Percentiles rank a stretch among this genome's conserved stretches.
These are phyloP conservation scores for Micrasema minimum DNA, from an alignment of 1,140 invertebrate genomes.

Conservation along the genomic window DNA sequence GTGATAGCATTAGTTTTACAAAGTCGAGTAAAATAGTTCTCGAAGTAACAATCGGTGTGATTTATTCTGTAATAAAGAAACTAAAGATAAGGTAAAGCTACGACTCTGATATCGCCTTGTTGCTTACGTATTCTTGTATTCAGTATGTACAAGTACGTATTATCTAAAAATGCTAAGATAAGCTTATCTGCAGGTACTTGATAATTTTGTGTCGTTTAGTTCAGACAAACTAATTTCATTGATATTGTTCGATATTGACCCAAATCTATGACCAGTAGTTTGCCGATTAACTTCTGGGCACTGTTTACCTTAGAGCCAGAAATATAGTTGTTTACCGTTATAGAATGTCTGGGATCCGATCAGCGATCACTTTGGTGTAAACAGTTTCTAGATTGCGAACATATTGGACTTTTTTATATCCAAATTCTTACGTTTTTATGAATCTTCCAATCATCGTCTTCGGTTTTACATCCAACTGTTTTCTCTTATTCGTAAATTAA, in stretches of 20 bases:
- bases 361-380: no score
- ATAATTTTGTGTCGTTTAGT: slow-evolving; percentile 7
- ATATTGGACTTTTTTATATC: no score
- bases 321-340: no score
- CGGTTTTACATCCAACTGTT: no score
- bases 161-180: slow-evolving; percentile 33
- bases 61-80: slow-evolving; percentile 29
- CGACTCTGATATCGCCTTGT: slow-evolving; percentile 1
- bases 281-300: not conserved
- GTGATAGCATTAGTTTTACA: no score
- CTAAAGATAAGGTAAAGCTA: slow-evolving; percentile 10
- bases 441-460: no score
- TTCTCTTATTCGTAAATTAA: no score
- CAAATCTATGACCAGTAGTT: slow-evolving; percentile 2
- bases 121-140: slow-evolving; percentile 1
- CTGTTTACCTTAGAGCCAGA: no score
- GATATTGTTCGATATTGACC: slow-evolving; percentile 13
- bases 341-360: no score
- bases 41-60: not conserved
- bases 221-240: slow-evolving; percentile 13
- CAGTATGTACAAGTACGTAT: not conserved
- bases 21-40: no score
- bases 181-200: slow-evolving; percentile 30
- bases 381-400: no score
- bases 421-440: no score